Conservation (phyloP, 2,113 vertebrate species). For the Grus americana region DNA sequence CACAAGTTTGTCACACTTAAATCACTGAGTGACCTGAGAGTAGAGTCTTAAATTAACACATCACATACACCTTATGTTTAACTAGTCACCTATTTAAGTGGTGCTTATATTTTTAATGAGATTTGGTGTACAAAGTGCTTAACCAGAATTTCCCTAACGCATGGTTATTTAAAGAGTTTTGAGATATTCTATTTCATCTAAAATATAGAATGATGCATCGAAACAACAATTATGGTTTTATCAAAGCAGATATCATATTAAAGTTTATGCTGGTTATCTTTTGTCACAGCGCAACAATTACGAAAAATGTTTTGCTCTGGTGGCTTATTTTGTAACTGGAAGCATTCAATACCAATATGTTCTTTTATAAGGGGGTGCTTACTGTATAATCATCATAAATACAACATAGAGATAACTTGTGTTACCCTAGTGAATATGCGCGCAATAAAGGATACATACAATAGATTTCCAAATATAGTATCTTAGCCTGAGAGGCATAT, state of each 20-base stretch:
- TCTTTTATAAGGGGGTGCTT: slow-evolving; percentile 16
- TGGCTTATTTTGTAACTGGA: slow-evolving; percentile 35
- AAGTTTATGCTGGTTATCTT: not conserved
- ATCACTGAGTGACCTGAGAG: not conserved
- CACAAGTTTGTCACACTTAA: not conserved
- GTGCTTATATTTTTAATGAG: not conserved
- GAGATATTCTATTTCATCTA: not conserved
- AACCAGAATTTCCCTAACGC: not conserved
- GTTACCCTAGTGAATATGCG: slow-evolving; percentile 23
- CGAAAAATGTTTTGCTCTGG: slow-evolving; percentile 9
- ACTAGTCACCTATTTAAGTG: not conserved
- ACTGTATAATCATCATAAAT: slow-evolving; percentile 20
- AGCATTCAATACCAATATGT: not conserved
- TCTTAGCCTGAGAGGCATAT: slow-evolving; percentile 27
- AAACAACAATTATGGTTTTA: not conserved
- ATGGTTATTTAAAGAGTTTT: not conserved
- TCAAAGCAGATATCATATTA: not conserved
- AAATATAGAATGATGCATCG: not conserved
- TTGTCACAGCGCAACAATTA: not conserved
- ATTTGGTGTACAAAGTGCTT: not conserved
- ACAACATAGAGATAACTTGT: not conserved
- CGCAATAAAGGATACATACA: not conserved
- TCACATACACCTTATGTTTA: not conserved
- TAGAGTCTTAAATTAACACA: not conserved
- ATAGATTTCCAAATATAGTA: slow-evolving; percentile 22